These are phyloP conservation scores for Odiellus spinosus DNA, from an alignment of 2,888 invertebrate genomes.

Conservation along the genomic window DNA sequence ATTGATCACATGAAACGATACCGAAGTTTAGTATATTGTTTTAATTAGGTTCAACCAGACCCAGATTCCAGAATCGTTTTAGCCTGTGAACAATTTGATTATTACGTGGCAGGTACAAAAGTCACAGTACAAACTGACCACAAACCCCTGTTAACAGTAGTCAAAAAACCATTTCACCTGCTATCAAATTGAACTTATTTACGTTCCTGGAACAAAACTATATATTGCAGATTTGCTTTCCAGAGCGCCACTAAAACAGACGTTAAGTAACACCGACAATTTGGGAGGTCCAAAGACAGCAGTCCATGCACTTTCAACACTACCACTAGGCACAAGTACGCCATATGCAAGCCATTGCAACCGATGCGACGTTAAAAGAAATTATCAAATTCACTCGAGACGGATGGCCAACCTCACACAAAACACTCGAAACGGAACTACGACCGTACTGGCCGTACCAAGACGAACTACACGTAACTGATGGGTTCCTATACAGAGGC, in stretches of 20 bases:
- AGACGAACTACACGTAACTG: constrained; percentile 3
- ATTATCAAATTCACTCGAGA: background rate
- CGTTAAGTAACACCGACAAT: background rate
- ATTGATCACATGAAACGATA: no score
- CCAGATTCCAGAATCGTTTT: no score
- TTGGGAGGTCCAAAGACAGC: background rate
- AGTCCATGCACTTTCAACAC: background rate
- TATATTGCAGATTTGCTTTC: constrained; percentile 18
- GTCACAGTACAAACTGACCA: no score
- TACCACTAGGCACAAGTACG: constrained; percentile 1
- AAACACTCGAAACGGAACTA: background rate
- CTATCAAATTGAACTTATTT: constrained; percentile 2
- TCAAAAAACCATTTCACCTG: no score
- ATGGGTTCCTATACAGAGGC: constrained; percentile 5
- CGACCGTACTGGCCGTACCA: constrained; percentile 2
- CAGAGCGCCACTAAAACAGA: constrained; percentile 6
- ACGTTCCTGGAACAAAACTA: constrained; percentile 16
- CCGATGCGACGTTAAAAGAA: constrained; percentile 1
- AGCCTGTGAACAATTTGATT: no score
- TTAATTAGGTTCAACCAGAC: no score
- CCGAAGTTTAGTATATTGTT: no score
- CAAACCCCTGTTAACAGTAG: no score
- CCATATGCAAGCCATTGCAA: background rate
- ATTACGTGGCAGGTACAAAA: no score
- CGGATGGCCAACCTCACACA: constrained; percentile 3